A percentile compares a stretch with the other conserved stretches of the same genome.
phyloP scores from a whole-genome alignment of 30 jellyfish, hydroid and myxozoan genomes.

The Sanderia malayensis region DNA sequence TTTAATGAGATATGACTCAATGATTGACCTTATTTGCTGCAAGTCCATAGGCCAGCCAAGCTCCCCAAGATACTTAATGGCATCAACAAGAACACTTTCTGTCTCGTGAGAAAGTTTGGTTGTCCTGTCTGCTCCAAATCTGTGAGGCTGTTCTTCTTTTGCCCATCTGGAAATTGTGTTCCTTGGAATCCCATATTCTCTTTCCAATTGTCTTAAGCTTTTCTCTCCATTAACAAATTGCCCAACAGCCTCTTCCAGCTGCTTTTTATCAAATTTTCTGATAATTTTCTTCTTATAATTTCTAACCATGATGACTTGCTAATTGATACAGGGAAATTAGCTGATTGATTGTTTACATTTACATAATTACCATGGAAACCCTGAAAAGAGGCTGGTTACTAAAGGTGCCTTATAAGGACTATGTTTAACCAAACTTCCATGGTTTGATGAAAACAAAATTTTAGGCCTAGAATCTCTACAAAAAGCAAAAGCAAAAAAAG shows the following conservation, averaged over 20 bases:
- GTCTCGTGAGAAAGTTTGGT: conserved; percentile 10
- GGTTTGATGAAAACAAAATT: conserved; percentile 10
- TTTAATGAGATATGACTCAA: too few relatives aligned
- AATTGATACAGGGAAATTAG: conserved; percentile 7
- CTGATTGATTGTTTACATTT: conserved; percentile 16
- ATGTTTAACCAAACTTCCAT: conserved; percentile 11
- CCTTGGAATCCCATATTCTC: conserved; percentile 33
- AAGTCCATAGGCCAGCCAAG: conserved; percentile 38
- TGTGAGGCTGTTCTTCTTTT: conserved; percentile 29
- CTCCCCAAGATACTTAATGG: conserved; percentile 25
- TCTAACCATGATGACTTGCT: conserved; percentile 18
- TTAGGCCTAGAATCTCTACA: conserved; percentile 16
- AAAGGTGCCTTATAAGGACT: conserved; percentile 22
- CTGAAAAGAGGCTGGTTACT: conserved; percentile 21
- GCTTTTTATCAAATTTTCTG: conserved; percentile 19
- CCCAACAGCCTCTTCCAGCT: conserved; percentile 26
- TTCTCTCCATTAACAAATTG: conserved; percentile 9
- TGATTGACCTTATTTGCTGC: conserved; percentile 18
- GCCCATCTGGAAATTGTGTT: conserved; percentile 48
- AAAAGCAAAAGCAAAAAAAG: too few relatives aligned
- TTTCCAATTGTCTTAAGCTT: conserved; percentile 28
- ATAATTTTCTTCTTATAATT: conserved; percentile 29
- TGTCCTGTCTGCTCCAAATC: conserved; percentile 30
- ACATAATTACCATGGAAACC: conserved; percentile 14
- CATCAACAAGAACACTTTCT: conserved; percentile 17